phyloP scores from a whole-genome alignment of 2,113 vertebrate species.

The Ceyx melanurus region DNA sequence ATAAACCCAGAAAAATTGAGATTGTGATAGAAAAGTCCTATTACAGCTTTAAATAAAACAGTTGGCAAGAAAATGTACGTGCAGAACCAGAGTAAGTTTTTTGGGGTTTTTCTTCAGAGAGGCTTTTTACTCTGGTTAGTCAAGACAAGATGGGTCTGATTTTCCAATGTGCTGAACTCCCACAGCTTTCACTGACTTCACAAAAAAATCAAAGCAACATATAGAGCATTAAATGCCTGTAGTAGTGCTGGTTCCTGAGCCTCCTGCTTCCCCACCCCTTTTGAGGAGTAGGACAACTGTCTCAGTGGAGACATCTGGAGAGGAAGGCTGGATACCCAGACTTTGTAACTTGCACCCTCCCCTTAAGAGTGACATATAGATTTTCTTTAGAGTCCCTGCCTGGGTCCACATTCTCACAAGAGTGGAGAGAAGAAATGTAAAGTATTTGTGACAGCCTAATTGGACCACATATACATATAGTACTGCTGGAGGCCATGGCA shows the following conservation, averaged over 20 bases:
- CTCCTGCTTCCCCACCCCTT: fast-evolving
- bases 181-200: neutral
- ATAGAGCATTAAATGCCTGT: neutral
- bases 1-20: neutral
- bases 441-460: neutral
- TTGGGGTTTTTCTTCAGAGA: neutral
- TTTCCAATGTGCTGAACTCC: neutral
- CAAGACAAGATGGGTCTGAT: neutral
- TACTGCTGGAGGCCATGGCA: neutral
- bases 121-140: neutral
- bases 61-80: neutral
- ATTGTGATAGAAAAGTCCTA: neutral
- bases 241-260: neutral
- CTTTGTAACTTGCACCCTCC: neutral
- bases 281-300: neutral
- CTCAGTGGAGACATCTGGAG: neutral
- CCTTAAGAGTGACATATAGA: neutral
- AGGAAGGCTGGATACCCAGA: neutral
- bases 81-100: neutral
- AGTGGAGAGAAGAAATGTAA: neutral
- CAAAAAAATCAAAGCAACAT: neutral
- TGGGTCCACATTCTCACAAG: neutral
- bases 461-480: neutral
- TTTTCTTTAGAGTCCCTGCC: neutral
- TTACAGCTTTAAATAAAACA: neutral